A percentile compares a stretch with the other conserved stretches of the same genome.
These are phyloP conservation scores for Eremophila alpestris DNA, from an alignment of 2,797 vertebrate genomes.

Conservation along the genomic window DNA sequence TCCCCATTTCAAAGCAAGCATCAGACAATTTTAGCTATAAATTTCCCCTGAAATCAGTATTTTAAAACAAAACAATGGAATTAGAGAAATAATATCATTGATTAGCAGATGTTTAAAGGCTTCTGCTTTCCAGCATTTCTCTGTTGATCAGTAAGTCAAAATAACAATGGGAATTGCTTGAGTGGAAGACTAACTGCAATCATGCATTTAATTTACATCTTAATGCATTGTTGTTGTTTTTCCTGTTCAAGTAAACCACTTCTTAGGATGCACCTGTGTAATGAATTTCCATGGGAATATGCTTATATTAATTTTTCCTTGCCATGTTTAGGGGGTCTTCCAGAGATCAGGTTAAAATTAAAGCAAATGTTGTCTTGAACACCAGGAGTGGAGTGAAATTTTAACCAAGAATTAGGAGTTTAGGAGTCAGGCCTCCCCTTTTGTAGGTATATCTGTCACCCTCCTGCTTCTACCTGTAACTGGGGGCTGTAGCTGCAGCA, in stretches of 20 bases:
- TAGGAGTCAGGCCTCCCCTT: background rate
- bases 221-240: constrained; percentile 28
- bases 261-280: constrained; percentile 23
- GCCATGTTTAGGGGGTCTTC: background rate
- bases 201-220: constrained; percentile 35
- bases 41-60: background rate
- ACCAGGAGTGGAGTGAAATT: background rate
- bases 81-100: constrained; percentile 37
- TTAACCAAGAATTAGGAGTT: background rate
- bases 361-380: background rate
- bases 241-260: background rate
- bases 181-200: background rate
- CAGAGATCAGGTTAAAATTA: background rate
- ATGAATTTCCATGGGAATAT: constrained; percentile 7
- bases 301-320: background rate
- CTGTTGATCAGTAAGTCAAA: background rate
- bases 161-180: constrained; percentile 32
- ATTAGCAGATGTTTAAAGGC: constrained; percentile 16
- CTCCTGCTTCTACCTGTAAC: background rate
- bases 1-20: constrained; percentile 4
- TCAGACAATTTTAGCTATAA: constrained; percentile 10
- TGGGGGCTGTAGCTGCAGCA: background rate
- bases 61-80: constrained; percentile 24
- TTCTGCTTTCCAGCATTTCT: constrained; percentile 10
- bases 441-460: background rate